These are phyloP conservation scores for Enteromius afrohamiltoni DNA, from an alignment of 2,797 vertebrate genomes.

Conservation along the genomic window DNA sequence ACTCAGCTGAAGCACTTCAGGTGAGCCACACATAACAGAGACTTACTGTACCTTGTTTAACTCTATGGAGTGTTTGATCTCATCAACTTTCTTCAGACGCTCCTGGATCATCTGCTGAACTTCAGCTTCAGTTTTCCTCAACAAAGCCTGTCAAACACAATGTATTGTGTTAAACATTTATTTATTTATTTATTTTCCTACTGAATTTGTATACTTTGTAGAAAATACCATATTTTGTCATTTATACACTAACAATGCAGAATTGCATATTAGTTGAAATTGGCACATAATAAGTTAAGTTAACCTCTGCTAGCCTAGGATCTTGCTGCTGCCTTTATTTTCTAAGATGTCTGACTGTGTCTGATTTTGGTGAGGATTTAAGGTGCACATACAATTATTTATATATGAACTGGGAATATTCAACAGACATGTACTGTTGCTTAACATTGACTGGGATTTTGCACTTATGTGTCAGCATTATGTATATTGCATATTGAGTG, in stretches of 20 bases:
- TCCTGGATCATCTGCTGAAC: conserved; percentile 82
- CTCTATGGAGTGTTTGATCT: conserved; percentile 74
- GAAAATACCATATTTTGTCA: not conserved
- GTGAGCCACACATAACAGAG: not conserved
- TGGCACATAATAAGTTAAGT: not conserved
- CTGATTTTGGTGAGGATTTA: not conserved
- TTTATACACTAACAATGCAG: not conserved
- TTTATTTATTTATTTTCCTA: not conserved
- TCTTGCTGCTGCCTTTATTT: not conserved
- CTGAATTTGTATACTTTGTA: not conserved
- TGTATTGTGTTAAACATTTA: not conserved
- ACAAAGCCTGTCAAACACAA: conserved; percentile 67
- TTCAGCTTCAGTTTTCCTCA: conserved; percentile 77
- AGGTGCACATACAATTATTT: not conserved
- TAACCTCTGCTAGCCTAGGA: not conserved
- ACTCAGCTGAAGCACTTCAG: not conserved
- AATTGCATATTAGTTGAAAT: not conserved
- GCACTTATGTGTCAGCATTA: not conserved
- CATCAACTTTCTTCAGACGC: conserved; percentile 76
- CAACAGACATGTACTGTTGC: not conserved
- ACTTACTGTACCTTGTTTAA: conserved; percentile 74
- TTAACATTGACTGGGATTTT: not conserved
- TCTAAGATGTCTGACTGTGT: not conserved
- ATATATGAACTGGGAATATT: not conserved
- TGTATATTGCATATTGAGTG: not conserved